phyloP scores from a whole-genome alignment of 2,113 vertebrate genomes.

The Dasyornis broadbenti region DNA sequence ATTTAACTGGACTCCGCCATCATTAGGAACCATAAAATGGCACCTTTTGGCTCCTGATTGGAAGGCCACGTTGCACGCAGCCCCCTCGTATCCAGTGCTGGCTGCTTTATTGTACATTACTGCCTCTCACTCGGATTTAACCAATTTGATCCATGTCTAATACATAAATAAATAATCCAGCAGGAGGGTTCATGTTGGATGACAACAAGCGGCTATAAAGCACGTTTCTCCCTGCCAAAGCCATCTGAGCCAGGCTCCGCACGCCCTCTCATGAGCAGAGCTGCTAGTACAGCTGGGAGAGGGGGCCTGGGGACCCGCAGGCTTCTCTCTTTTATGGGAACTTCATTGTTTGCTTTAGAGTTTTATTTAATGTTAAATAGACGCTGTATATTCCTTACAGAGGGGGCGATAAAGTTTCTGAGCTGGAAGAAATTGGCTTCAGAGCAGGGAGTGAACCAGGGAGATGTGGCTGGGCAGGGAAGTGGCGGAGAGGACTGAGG shows the following conservation, averaged over 20 bases:
- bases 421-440: conserved; percentile 33
- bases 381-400: conserved; percentile 33
- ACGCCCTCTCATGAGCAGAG: conserved; percentile 68
- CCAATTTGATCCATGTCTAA: conserved; percentile 66
- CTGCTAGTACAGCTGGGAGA: conserved; percentile 59
- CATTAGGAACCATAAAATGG: conserved; percentile 56
- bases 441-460: background rate
- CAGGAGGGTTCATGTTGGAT: conserved; percentile 37
- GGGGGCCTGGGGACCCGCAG: background rate
- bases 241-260: conserved; percentile 52
- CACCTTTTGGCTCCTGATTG: conserved; percentile 61
- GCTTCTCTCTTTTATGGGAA: conserved; percentile 49
- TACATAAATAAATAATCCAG: conserved; percentile 70
- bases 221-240: background rate
- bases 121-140: conserved; percentile 51
- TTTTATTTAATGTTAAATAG: conserved; percentile 60
- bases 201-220: conserved; percentile 55
- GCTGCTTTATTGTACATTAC: conserved; percentile 58
- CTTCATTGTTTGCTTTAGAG: conserved; percentile 61
- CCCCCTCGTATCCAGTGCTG: background rate
- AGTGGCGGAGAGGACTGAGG: background rate
- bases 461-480: background rate
- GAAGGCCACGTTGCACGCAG: background rate
- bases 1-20: conserved; percentile 49
- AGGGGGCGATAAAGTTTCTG: conserved; percentile 39